Evolutionary conservation across 1,140 invertebrate species (phyloP), one percentile per base, ranked within the genome.

Genomic region (Adelges cooleyi): DNA sequence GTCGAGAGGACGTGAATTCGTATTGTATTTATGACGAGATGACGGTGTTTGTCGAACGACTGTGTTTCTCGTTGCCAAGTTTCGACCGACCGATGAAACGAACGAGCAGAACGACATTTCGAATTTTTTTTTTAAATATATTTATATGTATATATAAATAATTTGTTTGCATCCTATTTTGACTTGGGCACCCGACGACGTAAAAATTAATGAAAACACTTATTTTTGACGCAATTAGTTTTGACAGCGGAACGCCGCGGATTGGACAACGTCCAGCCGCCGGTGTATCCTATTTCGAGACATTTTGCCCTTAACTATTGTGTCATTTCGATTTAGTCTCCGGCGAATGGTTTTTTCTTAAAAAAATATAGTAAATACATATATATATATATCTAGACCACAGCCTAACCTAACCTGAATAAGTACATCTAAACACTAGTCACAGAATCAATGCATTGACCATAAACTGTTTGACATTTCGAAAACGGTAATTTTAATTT

Each of bases 141-240:
- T n/a, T n/a, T n/a, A n/a, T n/a, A n/a, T n/a, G n/a, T n/a, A n/a
- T n/a, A n/a, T n/a, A n/a, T n/a, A n/a, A n/a, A n/a, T n/a, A n/a
- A n/a, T n/a, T n/a, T n/a, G n/a, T n/a, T n/a, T n/a, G n/a, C n/a
- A n/a, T n/a, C n/a, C n/a, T n/a, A n/a, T n/a, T n/a, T n/a, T n/a
- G n/a, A n/a, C n/a, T n/a, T n/a, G n/a, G n/a, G n/a, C n/a, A 9
- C 3, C 33, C 15, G 52, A 38, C 20, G 52, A 38, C 53, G 53
- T 42, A 25, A 56, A 25, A 42, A n/a, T 56, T 25, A 56, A 56
- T 25, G 18, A 56, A 56, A 56, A 42, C 53, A n/a, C 38, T 17
- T 25, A n/a, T 56, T 59, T 2, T 42, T 18, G 38, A 59, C 23
- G n/a, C 53, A 27, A 51, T 29, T 27, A 27, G 33, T 59, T 44